A percentile compares a stretch with the other conserved stretches of the same genome.
Evolutionary conservation across 2,113 vertebrate species (phyloP).

Genomic region (Tauraco erythrolophus): DNA sequence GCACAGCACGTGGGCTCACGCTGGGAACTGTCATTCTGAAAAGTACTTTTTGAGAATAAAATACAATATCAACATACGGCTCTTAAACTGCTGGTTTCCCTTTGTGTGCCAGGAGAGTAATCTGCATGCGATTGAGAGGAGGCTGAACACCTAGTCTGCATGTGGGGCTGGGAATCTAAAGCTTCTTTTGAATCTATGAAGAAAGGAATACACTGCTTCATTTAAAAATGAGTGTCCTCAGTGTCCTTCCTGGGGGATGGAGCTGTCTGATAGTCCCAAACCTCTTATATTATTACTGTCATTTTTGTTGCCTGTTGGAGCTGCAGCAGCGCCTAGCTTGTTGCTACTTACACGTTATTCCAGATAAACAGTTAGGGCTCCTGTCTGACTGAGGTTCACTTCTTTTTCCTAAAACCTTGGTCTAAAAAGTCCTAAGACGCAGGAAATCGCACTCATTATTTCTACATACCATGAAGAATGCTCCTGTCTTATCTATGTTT

Average conservation of each 20-base stretch:
- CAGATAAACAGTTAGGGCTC: neutral
- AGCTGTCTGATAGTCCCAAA: neutral
- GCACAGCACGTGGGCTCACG: neutral
- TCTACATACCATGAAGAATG: neutral
- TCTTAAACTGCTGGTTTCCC: neutral
- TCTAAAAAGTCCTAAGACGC: neutral
- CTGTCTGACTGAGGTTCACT: neutral
- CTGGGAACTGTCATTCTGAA: neutral
- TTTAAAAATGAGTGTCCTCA: neutral
- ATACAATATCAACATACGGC: neutral
- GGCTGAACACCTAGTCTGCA: neutral
- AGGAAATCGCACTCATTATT: neutral
- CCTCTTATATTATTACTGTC: neutral
- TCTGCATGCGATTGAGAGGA: neutral
- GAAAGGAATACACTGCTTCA: neutral
- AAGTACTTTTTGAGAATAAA: neutral
- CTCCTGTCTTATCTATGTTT: neutral
- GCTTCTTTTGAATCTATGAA: neutral
- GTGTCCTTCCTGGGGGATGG: neutral
- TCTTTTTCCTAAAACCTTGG: neutral
- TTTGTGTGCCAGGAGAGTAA: neutral
- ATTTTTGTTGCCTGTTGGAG: neutral
- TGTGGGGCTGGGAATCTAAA: neutral
- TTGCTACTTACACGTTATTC: neutral
- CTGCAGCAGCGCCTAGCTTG: neutral